Base-by-base conservation (phyloP, 2,113 vertebrate genomes). In the Microcebus murinus region DNA sequence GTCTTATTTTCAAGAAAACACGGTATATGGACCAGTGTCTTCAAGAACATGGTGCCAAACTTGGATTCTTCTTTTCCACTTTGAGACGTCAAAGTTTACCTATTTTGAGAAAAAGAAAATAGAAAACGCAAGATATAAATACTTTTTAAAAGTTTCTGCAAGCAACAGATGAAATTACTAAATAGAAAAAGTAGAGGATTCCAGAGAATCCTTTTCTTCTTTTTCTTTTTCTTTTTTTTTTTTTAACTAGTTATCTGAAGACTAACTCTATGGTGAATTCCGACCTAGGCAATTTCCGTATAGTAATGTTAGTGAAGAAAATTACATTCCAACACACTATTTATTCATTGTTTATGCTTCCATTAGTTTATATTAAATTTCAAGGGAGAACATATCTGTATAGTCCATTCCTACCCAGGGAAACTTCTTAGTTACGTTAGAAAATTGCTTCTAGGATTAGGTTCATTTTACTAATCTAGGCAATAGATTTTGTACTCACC, bases 391-490 rank as follows among this genome's bases (percentile, higher is more conserved):
- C 50, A 15, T 91, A 87, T 91, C 91, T 63, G 15, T 91, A 55
- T 61, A 90, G 42, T 73, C 39, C 52, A 92, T 96, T 93, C 65
- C 74, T 94, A 91, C 68, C 70, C n/a, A 86, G 87, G 93, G 95
- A 96, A 96, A 94, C 48, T 71, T 57, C 57, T 91, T 91, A 89
- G 94, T 91, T 95, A 59, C 20, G 34, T 84, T 85, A 90, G 94
- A 91, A 95, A 95, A 96, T 93, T 97, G 68, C 86, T 95, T 94
- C 52, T 81, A 94, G 63, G 93, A 88, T 95, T 96, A 92, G 70
- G 18, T 48, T 97, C 86, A 91, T 97, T 97, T 97, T 95, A 81
- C 89, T 96, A 97, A 97, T 96, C 95, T 96, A 91, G 34, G 83
- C 42, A 96, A 94, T 97, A 96, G 93, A 96, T 97, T 95, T 92